A percentile compares a stretch with the other conserved stretches of the same genome.
Evolutionary conservation across 2,113 vertebrate species (phyloP).

Genomic region (Bos indicus): DNA sequence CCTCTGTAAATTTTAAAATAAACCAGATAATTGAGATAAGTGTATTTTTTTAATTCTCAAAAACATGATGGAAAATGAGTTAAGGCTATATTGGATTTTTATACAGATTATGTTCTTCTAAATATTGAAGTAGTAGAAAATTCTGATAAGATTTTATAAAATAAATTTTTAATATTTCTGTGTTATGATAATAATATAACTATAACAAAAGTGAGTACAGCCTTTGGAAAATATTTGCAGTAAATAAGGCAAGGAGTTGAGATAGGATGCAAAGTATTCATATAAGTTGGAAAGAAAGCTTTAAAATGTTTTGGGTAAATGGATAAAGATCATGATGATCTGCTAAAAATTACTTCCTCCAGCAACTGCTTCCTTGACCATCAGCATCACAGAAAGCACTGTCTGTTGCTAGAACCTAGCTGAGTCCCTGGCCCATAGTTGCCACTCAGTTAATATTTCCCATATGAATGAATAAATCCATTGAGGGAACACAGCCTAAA

Average conservation of each 20-base stretch:
- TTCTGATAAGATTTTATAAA: neutral
- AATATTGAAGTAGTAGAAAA: neutral
- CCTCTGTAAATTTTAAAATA: neutral
- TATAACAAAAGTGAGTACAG: neutral
- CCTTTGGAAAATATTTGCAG: neutral
- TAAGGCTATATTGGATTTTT: neutral
- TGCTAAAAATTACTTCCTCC: neutral
- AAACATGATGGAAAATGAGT: neutral
- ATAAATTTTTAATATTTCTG: neutral
- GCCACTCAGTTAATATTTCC: neutral
- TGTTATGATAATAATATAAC: neutral
- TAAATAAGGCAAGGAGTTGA: neutral
- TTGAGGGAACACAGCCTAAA: neutral
- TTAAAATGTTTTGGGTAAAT: neutral
- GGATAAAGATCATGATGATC: neutral
- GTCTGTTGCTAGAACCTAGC: neutral
- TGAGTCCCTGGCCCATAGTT: neutral
- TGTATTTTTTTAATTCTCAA: neutral
- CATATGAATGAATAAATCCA: neutral
- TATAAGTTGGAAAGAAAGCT: neutral
- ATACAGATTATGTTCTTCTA: neutral
- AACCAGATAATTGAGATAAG: neutral
- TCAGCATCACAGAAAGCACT: neutral
- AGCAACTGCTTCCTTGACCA: neutral
- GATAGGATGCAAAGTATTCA: neutral